Percentiles rank a stretch among this genome's conserved stretches.
These are phyloP conservation scores for Geotrypetes seraphini DNA, from an alignment of 2,797 vertebrate species.

Conservation along the genomic window DNA sequence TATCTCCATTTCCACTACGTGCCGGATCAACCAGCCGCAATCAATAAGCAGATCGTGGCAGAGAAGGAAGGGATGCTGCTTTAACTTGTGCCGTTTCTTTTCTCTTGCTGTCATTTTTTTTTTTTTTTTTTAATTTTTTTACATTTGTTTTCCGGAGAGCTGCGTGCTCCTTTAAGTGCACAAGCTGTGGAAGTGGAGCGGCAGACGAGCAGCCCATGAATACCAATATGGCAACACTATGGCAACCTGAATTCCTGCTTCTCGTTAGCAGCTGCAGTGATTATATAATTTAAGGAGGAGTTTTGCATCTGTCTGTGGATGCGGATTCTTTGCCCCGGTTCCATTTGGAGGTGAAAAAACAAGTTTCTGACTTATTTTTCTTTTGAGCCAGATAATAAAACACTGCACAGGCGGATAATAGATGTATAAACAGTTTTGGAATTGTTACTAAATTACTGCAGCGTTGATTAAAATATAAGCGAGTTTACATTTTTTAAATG, in stretches of 20 bases:
- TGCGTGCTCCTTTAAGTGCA: slow-evolving; percentile 17
- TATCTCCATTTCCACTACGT: background rate
- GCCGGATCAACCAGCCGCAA: background rate
- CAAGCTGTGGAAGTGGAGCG: slow-evolving; percentile 21
- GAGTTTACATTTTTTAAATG: no score
- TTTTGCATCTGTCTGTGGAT: slow-evolving; percentile 42
- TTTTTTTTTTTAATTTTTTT: no score
- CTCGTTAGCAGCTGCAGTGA: slow-evolving; percentile 55
- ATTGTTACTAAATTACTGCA: no score
- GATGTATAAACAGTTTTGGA: no score
- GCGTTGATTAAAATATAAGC: no score
- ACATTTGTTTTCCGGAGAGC: no score
- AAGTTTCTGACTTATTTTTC: no score
- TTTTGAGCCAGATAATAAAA: no score
- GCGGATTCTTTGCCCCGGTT: slow-evolving; percentile 15
- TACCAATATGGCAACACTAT: slow-evolving; percentile 50
- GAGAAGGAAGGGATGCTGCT: no score
- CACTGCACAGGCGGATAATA: no score
- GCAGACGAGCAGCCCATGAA: slow-evolving; percentile 35
- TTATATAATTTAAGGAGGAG: slow-evolving; percentile 59
- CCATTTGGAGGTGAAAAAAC: no score
- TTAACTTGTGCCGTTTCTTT: background rate
- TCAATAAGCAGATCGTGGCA: no score
- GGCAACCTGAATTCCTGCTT: slow-evolving; percentile 51
- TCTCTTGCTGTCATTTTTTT: background rate